A percentile compares a stretch with the other conserved stretches of the same genome.
Conservation (phyloP, 2,113 vertebrate species). For the Sapajus apella region DNA sequence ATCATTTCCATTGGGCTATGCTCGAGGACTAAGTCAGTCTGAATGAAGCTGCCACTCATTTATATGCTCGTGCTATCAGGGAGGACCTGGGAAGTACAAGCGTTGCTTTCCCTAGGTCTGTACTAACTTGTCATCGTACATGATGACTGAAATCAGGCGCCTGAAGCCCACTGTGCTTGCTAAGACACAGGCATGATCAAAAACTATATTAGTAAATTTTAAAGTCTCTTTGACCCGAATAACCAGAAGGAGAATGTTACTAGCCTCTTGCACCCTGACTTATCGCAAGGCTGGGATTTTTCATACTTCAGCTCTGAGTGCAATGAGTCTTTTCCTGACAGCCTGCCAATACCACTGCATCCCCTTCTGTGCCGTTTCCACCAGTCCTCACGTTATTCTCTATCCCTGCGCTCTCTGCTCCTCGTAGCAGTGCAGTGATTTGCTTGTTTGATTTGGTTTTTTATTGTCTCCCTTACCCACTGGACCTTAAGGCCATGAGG, state of each 20-base stretch:
- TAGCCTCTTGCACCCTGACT: too few species aligned
- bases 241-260: not conserved
- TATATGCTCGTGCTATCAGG: fast-evolving
- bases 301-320: not conserved
- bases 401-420: not conserved
- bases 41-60: not conserved
- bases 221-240: not conserved
- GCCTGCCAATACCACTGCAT: fast-evolving
- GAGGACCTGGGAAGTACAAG: not conserved
- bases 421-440: not conserved
- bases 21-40: not conserved
- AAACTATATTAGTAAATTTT: not conserved
- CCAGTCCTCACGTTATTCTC: not conserved
- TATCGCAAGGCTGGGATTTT: not conserved
- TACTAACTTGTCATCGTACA: not conserved
- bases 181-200: not conserved
- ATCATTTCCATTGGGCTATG: not conserved
- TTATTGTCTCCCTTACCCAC: not conserved
- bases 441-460: not conserved
- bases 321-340: not conserved
- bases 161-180: not conserved
- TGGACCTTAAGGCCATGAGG: not conserved
- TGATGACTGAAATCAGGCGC: not conserved
- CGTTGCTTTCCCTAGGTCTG: not conserved
- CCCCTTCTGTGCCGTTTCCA: not conserved